Conservation (phyloP, 2,113 vertebrate species). For the Pomatostomus ruficeps region DNA sequence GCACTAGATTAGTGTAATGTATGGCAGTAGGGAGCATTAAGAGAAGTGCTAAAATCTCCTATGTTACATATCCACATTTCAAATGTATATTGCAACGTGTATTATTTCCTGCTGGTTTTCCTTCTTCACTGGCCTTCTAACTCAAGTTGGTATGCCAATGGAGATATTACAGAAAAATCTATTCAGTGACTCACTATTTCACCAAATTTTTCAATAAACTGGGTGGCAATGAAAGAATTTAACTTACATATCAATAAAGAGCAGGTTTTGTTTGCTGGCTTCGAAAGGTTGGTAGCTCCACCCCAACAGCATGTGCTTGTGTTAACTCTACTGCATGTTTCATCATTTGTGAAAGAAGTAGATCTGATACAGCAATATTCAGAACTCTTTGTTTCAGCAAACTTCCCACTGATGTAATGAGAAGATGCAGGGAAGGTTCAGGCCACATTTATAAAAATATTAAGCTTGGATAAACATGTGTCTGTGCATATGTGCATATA, state of each 20-base stretch:
- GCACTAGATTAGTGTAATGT: background rate
- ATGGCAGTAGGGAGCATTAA: background rate
- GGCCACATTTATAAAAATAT: background rate
- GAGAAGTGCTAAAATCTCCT: background rate
- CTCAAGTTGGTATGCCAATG: background rate
- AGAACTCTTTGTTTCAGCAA: background rate
- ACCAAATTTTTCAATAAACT: background rate
- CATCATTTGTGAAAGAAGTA: background rate
- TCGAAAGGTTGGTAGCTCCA: background rate
- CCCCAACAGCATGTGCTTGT: background rate
- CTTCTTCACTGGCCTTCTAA: background rate
- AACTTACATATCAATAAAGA: background rate
- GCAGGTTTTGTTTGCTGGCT: background rate
- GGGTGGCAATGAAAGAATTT: background rate
- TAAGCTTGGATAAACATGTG: background rate
- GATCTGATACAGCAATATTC: background rate
- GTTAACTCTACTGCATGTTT: background rate
- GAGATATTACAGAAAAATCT: background rate
- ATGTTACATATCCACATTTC: rapidly evolving
- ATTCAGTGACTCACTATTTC: background rate
- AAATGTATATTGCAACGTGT: background rate
- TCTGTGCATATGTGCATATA: background rate
- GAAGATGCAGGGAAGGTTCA: background rate
- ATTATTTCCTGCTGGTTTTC: background rate
- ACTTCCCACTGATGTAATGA: background rate